phyloP scores from a whole-genome alignment of 2,113 vertebrate species.

The Seriola rivoliana region DNA sequence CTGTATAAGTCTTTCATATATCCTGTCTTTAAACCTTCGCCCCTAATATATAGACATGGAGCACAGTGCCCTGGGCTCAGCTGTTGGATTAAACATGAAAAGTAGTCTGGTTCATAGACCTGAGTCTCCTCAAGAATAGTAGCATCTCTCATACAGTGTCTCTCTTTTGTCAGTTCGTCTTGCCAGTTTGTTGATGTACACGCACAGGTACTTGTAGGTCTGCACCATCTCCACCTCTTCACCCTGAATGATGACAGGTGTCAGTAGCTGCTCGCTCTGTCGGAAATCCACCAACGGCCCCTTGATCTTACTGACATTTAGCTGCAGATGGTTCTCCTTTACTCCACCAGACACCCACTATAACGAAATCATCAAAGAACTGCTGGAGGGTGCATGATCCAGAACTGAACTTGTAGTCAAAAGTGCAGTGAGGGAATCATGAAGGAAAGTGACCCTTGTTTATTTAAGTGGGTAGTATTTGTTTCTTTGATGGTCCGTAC shows the following conservation, averaged over 20 bases:
- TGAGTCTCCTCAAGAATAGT: conserved; percentile 2
- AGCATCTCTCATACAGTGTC: conserved; percentile 18
- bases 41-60: not conserved
- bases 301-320: conserved; percentile 78
- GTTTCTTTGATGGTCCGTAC: conserved; percentile 32
- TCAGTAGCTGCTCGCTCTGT: conserved; percentile 68
- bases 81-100: conserved; percentile 28
- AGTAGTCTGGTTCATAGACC: conserved; percentile 11
- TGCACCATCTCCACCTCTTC: conserved; percentile 60
- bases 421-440: conserved; percentile 57
- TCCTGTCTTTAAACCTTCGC: conserved; percentile 14
- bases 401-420: conserved; percentile 60
- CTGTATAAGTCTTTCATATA: not conserved
- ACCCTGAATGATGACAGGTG: conserved; percentile 71
- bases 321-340: conserved; percentile 73
- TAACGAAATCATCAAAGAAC: conserved; percentile 74
- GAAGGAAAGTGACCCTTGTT: conserved; percentile 51
- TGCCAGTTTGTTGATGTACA: conserved; percentile 34
- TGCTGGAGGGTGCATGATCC: conserved; percentile 62
- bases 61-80: conserved; percentile 4
- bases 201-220: conserved; percentile 58
- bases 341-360: conserved; percentile 60
- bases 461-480: conserved; percentile 39
- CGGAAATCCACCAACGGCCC: conserved; percentile 63
- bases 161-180: conserved; percentile 37